phyloP scores from a whole-genome alignment of 1,140 invertebrate genomes.

The Panagrolaimus sp. region DNA sequence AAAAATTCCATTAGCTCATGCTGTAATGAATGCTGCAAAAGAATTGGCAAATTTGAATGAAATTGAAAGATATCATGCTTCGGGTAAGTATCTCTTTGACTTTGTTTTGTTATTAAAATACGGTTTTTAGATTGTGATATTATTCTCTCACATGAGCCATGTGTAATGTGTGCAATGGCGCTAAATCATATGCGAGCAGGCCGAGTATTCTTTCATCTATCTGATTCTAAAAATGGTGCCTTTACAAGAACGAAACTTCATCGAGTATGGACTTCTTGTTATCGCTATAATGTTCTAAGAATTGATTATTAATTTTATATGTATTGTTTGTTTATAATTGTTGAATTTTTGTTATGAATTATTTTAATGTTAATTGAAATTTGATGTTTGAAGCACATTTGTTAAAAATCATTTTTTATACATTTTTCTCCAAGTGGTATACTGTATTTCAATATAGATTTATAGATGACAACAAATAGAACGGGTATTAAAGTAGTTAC shows the following conservation, averaged over 20 bases:
- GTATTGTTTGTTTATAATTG: background rate
- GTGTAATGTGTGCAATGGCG: conserved; percentile 3
- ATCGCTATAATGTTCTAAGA: background rate
- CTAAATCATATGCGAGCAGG: background rate
- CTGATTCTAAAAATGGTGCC: background rate
- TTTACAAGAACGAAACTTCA: background rate
- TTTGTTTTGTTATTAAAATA: too few relatives aligned
- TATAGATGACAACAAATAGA: too few relatives aligned
- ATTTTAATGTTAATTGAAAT: too few relatives aligned
- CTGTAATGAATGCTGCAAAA: background rate
- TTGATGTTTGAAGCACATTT: too few relatives aligned
- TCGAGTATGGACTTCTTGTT: background rate
- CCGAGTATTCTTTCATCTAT: background rate
- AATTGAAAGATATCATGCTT: background rate
- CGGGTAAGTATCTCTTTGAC: background rate
- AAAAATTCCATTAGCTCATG: background rate
- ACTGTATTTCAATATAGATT: too few relatives aligned
- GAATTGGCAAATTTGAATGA: background rate
- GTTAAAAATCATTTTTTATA: too few relatives aligned
- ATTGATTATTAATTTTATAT: background rate
- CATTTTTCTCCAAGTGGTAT: too few relatives aligned
- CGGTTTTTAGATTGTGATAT: background rate
- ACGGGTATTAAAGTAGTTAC: too few relatives aligned
- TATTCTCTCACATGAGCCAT: conserved; percentile 3
- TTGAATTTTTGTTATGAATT: background rate